Evolutionary conservation across 2,888 invertebrate species (phyloP), one percentile per base, ranked within the genome.

Genomic region (Trachelus tabidus): DNA sequence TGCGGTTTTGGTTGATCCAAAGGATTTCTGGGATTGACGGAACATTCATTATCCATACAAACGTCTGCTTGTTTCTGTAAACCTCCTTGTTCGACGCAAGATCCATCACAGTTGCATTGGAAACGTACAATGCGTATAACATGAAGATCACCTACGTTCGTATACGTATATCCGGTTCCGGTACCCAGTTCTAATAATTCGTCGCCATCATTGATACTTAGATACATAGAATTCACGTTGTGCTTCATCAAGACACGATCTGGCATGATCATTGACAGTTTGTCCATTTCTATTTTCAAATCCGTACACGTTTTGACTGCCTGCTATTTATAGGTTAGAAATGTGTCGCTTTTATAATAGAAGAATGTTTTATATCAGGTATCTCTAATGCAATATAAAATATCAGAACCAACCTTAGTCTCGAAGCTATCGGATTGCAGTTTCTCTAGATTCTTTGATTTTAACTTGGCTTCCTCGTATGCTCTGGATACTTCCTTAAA

Each of bases 111-210:
- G 73, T 80, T 83, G 37, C 88, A 88, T 73, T 85, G 85, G 35
- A 78, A 84, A 0, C 82, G 83, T 12, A 79, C 85, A 56, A 89
- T 89, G 73, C 86, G 83, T 80, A 89, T 86, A 3, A 86, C 35
- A 37, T 89, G 88, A 6, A 89, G 83, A 81, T 89, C 86, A 1
- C 87, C 84, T 35, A 89, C 85, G 76, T 85, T 82, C 34, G 86
- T 87, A 35, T 81, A 84, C 6, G 86, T 85, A 69, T 81, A 85
- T 71, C 84, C 83, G 76, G 81, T 82, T 35, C 82, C 80, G 12
- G 77, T 81, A 34, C 80, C 83, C 69, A 89, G 73, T 71, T 81
- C 78, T 1, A 88, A 77, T 31, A 89, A 76, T 37, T 89, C 89
- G 12, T 88, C 85, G 68, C 85, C 85, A 23, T 85, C 76, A 76